Evolutionary conservation across 1,140 invertebrate genomes (phyloP), one percentile per base, ranked within the genome.

Genomic region (Orchesella cincta): DNA sequence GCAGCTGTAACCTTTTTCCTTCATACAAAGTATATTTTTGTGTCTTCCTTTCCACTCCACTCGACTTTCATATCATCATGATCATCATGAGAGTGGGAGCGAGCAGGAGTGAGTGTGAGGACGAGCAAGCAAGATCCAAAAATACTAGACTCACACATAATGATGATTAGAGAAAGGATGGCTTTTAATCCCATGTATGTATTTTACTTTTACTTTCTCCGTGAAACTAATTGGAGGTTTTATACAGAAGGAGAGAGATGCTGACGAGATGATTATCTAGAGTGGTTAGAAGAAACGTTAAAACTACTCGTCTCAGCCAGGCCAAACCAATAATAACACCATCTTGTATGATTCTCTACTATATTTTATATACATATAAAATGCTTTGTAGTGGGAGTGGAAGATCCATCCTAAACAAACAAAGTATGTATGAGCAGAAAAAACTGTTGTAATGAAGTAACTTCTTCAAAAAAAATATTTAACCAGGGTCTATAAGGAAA

Each of bases 1-100:
- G 62, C 62, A 67, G 62, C 62, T 67, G 62, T 26, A 67, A n/a
- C 62, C 62, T 31, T 33, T 67, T 67, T 23, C 62, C 33, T 29
- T 67, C 62, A 31, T 33, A 33, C 8, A 67, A 67, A 67, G 52
- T 57, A 57, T 57, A 26, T 57, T 57, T 57, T 57, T 57, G 3
- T 23, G 14, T n/a, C 14, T 57, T 57, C 52, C 52, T 18, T 57
- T 57, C 52, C 52, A n/a, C 14, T n/a, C 12, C 23, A 8, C 12
- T 57, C 14, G 23, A 57, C 52, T 57, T 46, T 46, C 18, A 46
- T 46, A 46, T 46, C 39, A 8, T 46, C n/a, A n/a, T n/a, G n/a
- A n/a, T n/a, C n/a, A n/a, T n/a, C n/a, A n/a, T n/a, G n/a, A n/a
- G n/a, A n/a, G n/a, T n/a, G n/a, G n/a, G n/a, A n/a, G 39, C 20